Evolutionary conservation across 2,113 vertebrate species (phyloP).

Genomic region (Tragulus kanchil): DNA sequence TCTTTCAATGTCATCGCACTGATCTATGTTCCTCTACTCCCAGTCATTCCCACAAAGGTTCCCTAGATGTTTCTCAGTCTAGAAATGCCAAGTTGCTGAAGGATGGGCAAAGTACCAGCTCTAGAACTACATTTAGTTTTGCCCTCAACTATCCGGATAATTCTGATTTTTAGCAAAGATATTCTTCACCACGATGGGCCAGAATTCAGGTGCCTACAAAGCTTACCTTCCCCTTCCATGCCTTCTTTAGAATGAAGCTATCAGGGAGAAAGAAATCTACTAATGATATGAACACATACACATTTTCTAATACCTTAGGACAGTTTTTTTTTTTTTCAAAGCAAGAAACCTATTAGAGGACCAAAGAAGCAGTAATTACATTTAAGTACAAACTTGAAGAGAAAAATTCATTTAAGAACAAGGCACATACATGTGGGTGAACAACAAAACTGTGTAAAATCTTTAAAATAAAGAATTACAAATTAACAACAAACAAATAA

Average conservation of each 20-base stretch:
- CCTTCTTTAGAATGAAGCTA: not conserved
- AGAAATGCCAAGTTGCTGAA: not conserved
- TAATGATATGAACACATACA: not conserved
- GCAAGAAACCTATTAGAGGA: not conserved
- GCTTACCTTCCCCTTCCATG: not conserved
- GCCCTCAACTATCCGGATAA: not conserved
- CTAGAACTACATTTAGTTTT: not conserved
- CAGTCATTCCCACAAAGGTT: not conserved
- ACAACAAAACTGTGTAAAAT: no score
- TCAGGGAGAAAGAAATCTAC: not conserved
- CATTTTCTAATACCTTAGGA: not conserved
- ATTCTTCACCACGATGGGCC: not conserved
- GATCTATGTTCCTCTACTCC: not conserved
- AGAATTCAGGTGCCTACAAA: not conserved
- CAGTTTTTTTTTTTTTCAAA: not conserved
- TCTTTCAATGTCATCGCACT: not conserved
- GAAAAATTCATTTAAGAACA: conserved; percentile 36
- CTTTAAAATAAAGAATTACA: no score
- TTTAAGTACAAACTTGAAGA: not conserved
- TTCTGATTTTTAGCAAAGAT: conserved; percentile 57
- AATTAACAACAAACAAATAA: no score
- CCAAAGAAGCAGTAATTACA: conserved; percentile 21
- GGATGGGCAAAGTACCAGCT: not conserved
- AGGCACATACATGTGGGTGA: not conserved
- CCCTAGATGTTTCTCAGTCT: not conserved